These are phyloP conservation scores for Sterna hirundo DNA, from an alignment of 2,113 vertebrate genomes.

Conservation along the genomic window DNA sequence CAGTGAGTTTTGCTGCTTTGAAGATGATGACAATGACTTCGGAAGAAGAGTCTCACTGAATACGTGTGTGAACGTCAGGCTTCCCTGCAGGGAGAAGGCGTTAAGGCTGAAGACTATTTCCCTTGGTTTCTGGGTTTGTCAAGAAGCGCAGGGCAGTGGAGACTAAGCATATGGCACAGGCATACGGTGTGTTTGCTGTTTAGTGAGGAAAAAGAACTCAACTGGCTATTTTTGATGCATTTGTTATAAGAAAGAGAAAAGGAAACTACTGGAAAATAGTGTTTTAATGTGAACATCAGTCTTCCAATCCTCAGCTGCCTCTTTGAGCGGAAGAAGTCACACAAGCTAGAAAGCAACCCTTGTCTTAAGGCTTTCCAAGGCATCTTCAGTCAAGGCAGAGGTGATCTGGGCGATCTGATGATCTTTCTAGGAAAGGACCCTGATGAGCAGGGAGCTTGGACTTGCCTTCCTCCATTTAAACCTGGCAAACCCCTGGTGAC, in stretches of 20 bases:
- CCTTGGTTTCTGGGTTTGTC: background rate
- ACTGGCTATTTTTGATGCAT: background rate
- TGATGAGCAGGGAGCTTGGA: accelerated
- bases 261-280: background rate
- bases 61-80: background rate
- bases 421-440: background rate
- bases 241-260: background rate
- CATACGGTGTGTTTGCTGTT: background rate
- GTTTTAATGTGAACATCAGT: background rate
- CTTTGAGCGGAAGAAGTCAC: background rate
- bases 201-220: background rate
- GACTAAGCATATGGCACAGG: background rate
- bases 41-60: background rate
- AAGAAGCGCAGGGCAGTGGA: background rate
- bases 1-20: background rate
- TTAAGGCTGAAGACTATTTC: background rate
- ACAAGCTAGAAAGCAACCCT: background rate
- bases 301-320: background rate
- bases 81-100: background rate
- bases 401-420: background rate
- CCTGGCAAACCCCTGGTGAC: background rate
- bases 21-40: background rate
- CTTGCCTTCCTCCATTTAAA: background rate
- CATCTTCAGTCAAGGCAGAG: background rate
- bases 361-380: background rate